A percentile compares a stretch with the other conserved stretches of the same genome.
Conservation (phyloP, 2,113 vertebrate genomes). For the Cichladusa arquata region DNA sequence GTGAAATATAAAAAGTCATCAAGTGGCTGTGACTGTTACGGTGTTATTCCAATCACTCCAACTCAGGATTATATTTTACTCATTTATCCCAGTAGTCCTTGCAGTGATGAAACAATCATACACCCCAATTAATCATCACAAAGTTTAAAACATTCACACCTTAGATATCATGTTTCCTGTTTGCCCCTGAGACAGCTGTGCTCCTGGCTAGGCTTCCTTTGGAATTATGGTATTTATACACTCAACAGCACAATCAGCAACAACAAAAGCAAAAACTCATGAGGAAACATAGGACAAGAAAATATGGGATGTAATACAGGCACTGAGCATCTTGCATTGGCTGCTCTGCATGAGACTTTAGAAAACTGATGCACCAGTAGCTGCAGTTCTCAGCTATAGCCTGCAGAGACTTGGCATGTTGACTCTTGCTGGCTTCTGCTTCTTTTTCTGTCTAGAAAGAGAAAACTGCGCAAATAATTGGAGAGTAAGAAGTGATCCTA, state of each 20-base stretch:
- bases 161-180: not conserved
- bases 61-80: not conserved
- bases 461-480: not conserved
- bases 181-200: not conserved
- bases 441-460: not conserved
- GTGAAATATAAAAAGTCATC: not conserved
- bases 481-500: not conserved
- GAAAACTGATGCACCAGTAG: not conserved
- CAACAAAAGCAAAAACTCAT: not conserved
- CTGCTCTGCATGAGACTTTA: not conserved
- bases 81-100: not conserved
- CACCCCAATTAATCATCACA: not conserved
- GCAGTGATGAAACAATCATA: not conserved
- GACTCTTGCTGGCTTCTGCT: not conserved
- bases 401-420: not conserved
- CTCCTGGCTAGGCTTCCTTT: not conserved
- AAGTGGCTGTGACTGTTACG: not conserved
- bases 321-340: not conserved
- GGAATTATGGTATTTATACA: not conserved
- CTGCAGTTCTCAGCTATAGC: not conserved
- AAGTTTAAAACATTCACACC: not conserved
- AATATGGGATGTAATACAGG: not conserved
- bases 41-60: not conserved
- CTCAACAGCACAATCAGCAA: not conserved
- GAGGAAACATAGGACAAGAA: not conserved